Conservation (phyloP, 2,888 invertebrate genomes). For the Clivina fossor region DNA sequence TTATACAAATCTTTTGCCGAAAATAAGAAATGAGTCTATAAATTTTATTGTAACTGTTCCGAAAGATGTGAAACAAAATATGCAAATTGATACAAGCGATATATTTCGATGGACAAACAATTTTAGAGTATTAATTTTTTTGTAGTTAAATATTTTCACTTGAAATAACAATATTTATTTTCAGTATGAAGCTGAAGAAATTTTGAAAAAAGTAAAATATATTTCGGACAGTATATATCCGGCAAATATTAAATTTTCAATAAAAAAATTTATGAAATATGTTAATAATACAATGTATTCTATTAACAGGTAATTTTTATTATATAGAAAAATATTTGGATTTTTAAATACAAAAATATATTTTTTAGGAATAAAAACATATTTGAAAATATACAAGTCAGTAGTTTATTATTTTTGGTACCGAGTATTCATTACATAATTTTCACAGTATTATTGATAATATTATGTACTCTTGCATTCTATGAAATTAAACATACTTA, state of each 20-base stretch:
- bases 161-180: not conserved
- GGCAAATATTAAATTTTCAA: not conserved
- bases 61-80: constrained; percentile 6
- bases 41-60: constrained; percentile 23
- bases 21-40: constrained; percentile 23
- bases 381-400: constrained; percentile 6
- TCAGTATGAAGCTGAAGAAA: constrained; percentile 12
- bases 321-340: not conserved
- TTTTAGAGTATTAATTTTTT: constrained; percentile 10
- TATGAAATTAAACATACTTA: constrained; percentile 6
- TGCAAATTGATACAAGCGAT: not conserved
- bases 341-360: not conserved
- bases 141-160: not conserved
- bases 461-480: not conserved
- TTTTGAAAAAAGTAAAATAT: constrained; percentile 6
- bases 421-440: constrained; percentile 2
- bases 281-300: not conserved
- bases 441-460: not conserved
- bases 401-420: constrained; percentile 14
- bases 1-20: constrained; percentile 27
- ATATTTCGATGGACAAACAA: constrained; percentile 9
- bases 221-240: constrained; percentile 19
- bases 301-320: constrained; percentile 11
- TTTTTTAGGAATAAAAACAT: constrained; percentile 21
- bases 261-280: constrained; percentile 2